A percentile compares a stretch with the other conserved stretches of the same genome.
Conservation (phyloP, 64 coral and sea anemone species). For the Acropora yongei region DNA sequence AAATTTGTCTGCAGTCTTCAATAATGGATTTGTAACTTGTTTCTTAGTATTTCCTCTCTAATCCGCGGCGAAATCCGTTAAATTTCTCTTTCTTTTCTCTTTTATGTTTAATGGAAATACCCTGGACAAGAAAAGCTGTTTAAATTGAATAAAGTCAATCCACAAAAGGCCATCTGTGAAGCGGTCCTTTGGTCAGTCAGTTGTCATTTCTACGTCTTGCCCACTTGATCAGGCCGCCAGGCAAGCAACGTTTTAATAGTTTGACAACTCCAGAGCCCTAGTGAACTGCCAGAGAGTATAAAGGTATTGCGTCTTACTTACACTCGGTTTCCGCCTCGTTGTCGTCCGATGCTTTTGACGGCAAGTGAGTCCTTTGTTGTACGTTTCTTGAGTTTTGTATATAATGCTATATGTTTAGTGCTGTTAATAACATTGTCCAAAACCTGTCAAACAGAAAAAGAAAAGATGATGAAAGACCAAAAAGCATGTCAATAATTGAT, state of each 20-base stretch:
- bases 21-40: too few species aligned
- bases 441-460: neutral
- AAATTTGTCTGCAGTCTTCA: too few species aligned
- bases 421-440: neutral
- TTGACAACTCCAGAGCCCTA: neutral
- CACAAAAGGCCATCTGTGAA: too few species aligned
- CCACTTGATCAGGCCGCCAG: neutral
- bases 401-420: neutral
- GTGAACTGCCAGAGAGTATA: neutral
- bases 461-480: neutral
- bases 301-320: neutral
- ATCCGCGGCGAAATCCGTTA: too few species aligned
- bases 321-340: neutral
- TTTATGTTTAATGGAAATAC: too few species aligned
- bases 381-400: neutral
- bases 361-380: neutral
- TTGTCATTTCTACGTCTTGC: neutral
- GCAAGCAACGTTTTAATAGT: neutral
- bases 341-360: neutral
- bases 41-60: too few species aligned
- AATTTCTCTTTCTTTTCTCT: too few species aligned
- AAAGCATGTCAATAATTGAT: neutral
- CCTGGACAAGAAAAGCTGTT: too few species aligned
- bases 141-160: too few species aligned
- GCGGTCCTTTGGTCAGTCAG: too few species aligned